Evolutionary conservation across 2,888 invertebrate genomes (phyloP), one percentile per base, ranked within the genome.

Genomic region (Lobophora halterata): DNA sequence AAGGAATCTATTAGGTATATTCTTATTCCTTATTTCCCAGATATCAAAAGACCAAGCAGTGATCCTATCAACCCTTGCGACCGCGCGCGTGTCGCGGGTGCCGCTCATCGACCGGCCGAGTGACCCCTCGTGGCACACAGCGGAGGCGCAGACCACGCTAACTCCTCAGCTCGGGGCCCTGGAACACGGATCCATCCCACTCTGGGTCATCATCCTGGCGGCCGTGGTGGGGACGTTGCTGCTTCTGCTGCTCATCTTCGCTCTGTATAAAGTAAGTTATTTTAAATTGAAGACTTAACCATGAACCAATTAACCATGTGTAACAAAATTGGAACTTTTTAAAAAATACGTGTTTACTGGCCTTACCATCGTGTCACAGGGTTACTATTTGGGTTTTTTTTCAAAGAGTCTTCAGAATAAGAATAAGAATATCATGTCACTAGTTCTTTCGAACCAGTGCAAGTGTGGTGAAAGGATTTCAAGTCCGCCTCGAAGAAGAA

Each of bases 191-290:
- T 69, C 92, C 32, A 91, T 96, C 14, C 95, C 96, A 0, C 88
- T 96, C 31, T 97, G 97, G 97, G 92, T 95, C 23, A 93, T 96
- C 30, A 90, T 97, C 1, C 79, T 97, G 40, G 94, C 96, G 0
- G 95, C 95, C 0, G 91, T 95, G 42, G 91, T 93, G 2, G 97
- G 97, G 2, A 92, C 95, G 0, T 77, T 95, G 16, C 90, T 97
- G 44, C 83, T 97, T 24, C 79, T 96, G 46, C 79, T 97, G 43
- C 88, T 97, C 25, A 91, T 96, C 53, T 93, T 92, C 68, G 79
- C 93, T 32, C 87, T 97, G 0, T 95, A 95, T 71, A 96, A 95
- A 91, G 96, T 96, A 72, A 85, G 58, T 37, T n/a, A n/a, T n/a
- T n/a, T n/a, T n/a, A n/a, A n/a, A n/a, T n/a, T n/a, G n/a, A n/a